phyloP scores from a whole-genome alignment of 2,113 vertebrate species.

The Pycnonotus jocosus region DNA sequence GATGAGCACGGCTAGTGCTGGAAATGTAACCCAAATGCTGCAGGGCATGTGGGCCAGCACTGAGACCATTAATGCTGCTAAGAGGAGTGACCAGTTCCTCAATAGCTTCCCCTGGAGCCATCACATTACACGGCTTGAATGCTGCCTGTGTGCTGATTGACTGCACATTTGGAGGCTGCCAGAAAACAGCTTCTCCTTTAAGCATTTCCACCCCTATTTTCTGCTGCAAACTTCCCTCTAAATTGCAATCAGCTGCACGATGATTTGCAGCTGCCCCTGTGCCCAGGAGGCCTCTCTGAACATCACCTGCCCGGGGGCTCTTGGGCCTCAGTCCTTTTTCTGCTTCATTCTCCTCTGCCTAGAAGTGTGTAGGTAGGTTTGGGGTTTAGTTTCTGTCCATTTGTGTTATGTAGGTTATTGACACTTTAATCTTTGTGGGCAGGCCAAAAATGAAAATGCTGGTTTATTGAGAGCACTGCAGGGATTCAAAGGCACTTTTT shows the following conservation, averaged over 20 bases:
- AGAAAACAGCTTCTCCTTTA: not conserved
- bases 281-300: not conserved
- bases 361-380: not conserved
- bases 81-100: not conserved
- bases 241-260: not conserved
- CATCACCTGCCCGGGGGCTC: not conserved
- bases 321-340: rapidly evolving
- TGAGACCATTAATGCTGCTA: not conserved
- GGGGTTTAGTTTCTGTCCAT: not conserved
- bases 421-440: not conserved
- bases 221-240: not conserved
- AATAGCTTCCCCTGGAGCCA: not conserved
- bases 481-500: not conserved
- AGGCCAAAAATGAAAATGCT: not conserved
- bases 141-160: not conserved
- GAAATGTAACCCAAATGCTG: not conserved
- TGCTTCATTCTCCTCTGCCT: not conserved
- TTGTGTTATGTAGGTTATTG: not conserved
- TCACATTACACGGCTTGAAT: not conserved
- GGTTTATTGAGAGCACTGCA: not conserved
- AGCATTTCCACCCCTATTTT: not conserved
- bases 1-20: not conserved
- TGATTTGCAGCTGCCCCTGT: not conserved
- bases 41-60: not conserved
- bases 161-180: not conserved